Percentiles rank a stretch among this genome's conserved stretches.
These are phyloP conservation scores for Ara ararauna DNA, from an alignment of 2,797 vertebrate species.

Conservation along the genomic window DNA sequence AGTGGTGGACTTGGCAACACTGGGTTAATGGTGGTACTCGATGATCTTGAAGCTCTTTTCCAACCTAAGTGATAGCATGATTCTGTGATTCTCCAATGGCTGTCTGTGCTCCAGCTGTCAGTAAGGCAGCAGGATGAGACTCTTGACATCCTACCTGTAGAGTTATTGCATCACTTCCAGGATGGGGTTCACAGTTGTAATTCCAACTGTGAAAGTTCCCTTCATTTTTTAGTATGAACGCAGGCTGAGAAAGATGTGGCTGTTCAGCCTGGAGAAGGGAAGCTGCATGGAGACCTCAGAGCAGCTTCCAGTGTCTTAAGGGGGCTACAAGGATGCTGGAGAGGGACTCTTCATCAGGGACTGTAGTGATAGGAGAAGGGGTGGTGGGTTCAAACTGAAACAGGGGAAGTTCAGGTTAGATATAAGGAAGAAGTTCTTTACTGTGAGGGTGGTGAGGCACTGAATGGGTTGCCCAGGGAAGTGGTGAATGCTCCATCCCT, in stretches of 20 bases:
- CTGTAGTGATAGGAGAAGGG: background rate
- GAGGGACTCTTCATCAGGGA: background rate
- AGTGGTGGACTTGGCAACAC: background rate
- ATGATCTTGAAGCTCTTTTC: background rate
- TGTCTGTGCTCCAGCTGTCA: background rate
- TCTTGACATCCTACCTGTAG: background rate
- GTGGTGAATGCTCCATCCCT: background rate
- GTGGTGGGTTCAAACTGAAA: background rate
- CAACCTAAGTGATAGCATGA: background rate
- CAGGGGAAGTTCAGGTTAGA: background rate
- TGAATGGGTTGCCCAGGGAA: background rate
- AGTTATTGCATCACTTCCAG: background rate
- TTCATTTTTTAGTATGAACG: background rate
- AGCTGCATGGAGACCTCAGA: background rate
- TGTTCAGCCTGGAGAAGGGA: background rate
- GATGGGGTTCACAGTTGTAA: background rate
- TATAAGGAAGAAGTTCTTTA: background rate
- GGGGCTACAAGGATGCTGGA: background rate
- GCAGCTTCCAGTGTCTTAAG: background rate
- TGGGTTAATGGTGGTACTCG: fast-evolving
- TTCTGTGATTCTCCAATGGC: background rate
- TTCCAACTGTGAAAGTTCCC: background rate
- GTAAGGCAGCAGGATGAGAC: background rate
- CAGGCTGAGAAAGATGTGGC: background rate
- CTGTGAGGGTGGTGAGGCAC: background rate